Evolutionary conservation across 2,888 invertebrate species (phyloP), one percentile per base, ranked within the genome.

Genomic region (Seira sanloemensis): DNA sequence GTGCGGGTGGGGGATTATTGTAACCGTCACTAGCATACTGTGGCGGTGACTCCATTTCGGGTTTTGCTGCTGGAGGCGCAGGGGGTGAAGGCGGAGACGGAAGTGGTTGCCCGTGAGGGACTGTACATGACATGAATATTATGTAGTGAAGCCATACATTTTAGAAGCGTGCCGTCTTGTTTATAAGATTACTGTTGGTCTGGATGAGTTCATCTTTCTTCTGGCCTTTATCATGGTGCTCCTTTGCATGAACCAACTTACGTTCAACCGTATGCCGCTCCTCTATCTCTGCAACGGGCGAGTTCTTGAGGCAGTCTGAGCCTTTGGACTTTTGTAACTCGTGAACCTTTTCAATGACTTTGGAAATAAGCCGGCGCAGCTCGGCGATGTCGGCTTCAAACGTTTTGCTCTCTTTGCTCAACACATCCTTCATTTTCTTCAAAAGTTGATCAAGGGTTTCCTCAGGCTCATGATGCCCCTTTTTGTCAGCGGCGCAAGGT

Each of bases 251-350:
- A 1, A 54, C 1, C 0, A 58, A 5, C 21, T 75, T 74, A 18
- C 71, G 19, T 26, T 76, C 76, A 0, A 26, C 19, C n/a, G 16
- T 50, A 19, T 76, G 81, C 25, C 24, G 27, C 62, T 76, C 71
- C 24, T 50, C 81, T 19, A 71, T 72, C 19, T 81, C 72, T 7
- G 65, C 50, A 37, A 79, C 19, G 0, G 27, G 50, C 2, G 37
- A 37, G 58, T 2, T 16, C 18, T n/a, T n/a, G 7, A 2, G 9
- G 18, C 58, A 58, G 9, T 58, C 2, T 16, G 5, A 16, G 58
- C 58, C 2, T 58, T 58, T 58, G 2, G 37, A 37, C n/a, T 9
- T 25, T 68, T 74, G 67, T 25, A 73, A 25, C 16, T 79, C 65
- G 7, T 79, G 19, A 0, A 68, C 18, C 74, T 27, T 54, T 18